Evolutionary conservation across 2,797 vertebrate species (phyloP).

Genomic region (Coregonus ussuriensis): DNA sequence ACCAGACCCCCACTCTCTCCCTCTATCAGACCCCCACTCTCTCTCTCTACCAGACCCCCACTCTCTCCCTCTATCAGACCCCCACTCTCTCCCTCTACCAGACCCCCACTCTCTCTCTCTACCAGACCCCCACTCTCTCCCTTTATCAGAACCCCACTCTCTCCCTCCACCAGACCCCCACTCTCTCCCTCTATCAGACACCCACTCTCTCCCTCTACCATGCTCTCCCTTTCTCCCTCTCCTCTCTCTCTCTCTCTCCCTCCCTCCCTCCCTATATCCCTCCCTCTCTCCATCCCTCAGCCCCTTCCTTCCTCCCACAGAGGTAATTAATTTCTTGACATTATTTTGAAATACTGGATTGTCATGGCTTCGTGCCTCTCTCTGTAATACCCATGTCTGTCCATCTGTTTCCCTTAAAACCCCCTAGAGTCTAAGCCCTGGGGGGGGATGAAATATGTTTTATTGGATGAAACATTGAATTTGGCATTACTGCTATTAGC

Average conservation of each 20-base stretch:
- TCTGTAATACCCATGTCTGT: neutral
- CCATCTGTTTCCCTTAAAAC: neutral
- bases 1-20: no score
- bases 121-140: neutral
- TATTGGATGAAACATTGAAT: no score
- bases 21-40: no score
- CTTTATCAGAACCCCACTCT: no score
- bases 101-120: neutral
- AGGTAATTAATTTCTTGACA: conserved; percentile 34
- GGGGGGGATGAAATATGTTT: no score
- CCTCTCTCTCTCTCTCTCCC: neutral
- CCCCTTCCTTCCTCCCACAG: neutral
- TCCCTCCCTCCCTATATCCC: no score
- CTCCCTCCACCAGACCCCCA: neutral
- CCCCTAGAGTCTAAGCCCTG: no score
- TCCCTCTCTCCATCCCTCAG: neutral
- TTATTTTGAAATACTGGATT: conserved; percentile 41
- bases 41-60: neutral
- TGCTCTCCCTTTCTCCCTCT: neutral
- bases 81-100: neutral
- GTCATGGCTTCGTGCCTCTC: conserved; percentile 23
- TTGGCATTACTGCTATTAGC: no score
- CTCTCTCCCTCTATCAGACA: neutral
- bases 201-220: neutral
- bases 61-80: neutral